Base-by-base conservation (phyloP, 2,113 vertebrate species). In the Lichenostomus cassidix region DNA sequence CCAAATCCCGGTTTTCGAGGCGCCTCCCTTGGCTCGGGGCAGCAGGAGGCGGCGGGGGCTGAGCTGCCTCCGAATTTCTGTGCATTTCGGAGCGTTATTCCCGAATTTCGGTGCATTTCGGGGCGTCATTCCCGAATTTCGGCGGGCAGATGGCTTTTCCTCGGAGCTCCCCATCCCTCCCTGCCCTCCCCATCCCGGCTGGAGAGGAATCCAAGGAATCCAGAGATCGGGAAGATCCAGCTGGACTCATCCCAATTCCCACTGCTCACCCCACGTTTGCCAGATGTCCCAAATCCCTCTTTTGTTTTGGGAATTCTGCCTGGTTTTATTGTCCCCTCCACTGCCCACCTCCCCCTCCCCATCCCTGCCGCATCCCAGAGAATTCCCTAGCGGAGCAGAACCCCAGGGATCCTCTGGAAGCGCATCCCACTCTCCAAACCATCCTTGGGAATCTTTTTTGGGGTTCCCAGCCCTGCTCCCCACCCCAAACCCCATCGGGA, bases 121-220 rank as follows among this genome's bases (percentile, higher is more conserved):
- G 42, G 8, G 42, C 16, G 6, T 44, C 7, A 17, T 44, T 63
- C 75, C 58, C 2, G 0, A 62, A 82, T 68, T 69, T 55, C 4
- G 2, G 63, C 2, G 53, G 75, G 89, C 91, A 94, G 96, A 90
- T 95, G 94, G 94, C 76, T 95, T 92, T 76, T 68, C 81, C 9
- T 39, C 39, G 39, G 39, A 39, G 39, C 39, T 39, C 10, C 49
- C 62, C 31, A 1, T 10, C 77, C 5, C 2, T 74, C 73, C 81
- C 31, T 19, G 63, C 60, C 60, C 21, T 84, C 46, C 62, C 53
- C 62, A 46, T 76, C 84, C 76, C 39, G 0, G 3, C 4, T 28
- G 1, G n/a, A 20, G 2, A 14, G 10, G 62, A 39, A 65, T 69
- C 8, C 4, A 15, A 39, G 12, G 37, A 37, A 87, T 70, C 56